Base-by-base conservation (phyloP, 2,888 invertebrate genomes). In the Melipona bicolor region DNA sequence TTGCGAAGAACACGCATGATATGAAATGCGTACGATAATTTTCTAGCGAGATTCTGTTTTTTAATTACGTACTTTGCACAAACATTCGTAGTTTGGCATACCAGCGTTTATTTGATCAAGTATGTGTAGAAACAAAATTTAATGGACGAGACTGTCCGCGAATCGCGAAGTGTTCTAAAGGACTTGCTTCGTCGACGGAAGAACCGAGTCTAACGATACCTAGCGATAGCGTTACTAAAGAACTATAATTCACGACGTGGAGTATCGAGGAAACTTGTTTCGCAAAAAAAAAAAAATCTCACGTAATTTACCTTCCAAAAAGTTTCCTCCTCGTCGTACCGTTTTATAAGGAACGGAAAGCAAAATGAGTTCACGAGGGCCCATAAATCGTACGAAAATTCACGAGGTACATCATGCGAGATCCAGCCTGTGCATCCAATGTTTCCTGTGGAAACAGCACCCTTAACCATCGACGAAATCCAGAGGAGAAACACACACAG, bases 391-490 rank as follows among this genome's bases (percentile, higher is more conserved):
- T 27, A 49, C 21, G 50, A 52, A 21, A 62, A 61, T 56, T 70
- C n/a, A 32, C 6, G 59, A 19, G 54, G 21, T 27, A 21, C 78
- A 50, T 67, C 56, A 9, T 11, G 9, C 36, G 15, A 49, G 67
- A 72, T 21, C 13, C 67, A 13, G 11, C 27, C 78, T 71, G 50
- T 67, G 65, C 5, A 36, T 54, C 24, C 36, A 19, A 21, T 49
- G 24, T 54, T 70, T 50, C 70, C 24, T 62, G 2, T 19, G 27
- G 32, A 65, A 59, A 65, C 43, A 27, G 19, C 21, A 32, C n/a
- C 59, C n/a, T 72, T 62, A 50, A 27, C 50, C 59, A 65, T 61
- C 65, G 75, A 32, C 68, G 81, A 65, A 74, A 70, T 54, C 62
- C 1, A 6, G 15, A 43, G 1, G 43, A 43, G 17, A 43, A 43